Conservation (phyloP, 2,888 invertebrate species). For the Nebria salina region DNA sequence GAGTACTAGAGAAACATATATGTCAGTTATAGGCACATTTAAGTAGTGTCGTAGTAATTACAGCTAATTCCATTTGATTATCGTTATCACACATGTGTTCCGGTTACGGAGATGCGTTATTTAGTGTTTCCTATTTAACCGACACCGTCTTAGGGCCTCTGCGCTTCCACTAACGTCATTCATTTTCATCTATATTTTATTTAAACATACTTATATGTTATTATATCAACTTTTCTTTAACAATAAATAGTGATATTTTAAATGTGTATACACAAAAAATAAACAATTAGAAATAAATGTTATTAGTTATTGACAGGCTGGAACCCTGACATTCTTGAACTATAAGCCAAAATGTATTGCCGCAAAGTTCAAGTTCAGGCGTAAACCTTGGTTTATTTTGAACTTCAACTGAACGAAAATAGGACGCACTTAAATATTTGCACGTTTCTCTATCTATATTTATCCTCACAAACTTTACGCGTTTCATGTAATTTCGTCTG, state of each 20-base stretch:
- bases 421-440: background rate
- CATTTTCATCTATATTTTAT: background rate
- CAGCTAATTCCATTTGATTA: background rate
- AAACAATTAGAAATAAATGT: background rate
- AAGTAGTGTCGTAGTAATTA: background rate
- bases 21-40: background rate
- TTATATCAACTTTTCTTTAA: too few species aligned
- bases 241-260: too few species aligned
- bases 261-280: background rate
- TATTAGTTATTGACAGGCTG: background rate
- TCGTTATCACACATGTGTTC: background rate
- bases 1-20: background rate
- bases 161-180: background rate
- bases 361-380: background rate
- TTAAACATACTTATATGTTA: too few species aligned
- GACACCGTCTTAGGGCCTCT: background rate
- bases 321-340: background rate
- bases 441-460: too few species aligned
- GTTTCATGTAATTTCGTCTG: too few species aligned
- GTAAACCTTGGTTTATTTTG: background rate
- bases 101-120: conserved; percentile 1
- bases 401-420: background rate
- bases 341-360: background rate
- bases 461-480: too few species aligned
- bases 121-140: background rate